Conservation (phyloP, 2,888 invertebrate genomes). For the Pilophorus perplexus region DNA sequence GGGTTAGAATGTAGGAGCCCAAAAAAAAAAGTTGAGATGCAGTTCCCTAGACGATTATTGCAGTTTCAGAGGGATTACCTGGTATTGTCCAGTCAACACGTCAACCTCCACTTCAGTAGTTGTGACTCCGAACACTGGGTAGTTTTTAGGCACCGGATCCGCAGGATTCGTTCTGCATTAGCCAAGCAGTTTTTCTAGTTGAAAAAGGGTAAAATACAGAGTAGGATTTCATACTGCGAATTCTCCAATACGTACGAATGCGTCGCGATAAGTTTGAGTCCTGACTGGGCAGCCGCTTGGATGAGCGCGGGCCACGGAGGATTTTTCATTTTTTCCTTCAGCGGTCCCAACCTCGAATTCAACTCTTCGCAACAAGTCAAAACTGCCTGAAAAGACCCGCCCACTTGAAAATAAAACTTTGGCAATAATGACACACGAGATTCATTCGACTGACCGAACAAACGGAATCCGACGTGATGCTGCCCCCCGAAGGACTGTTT, state of each 20-base stretch:
- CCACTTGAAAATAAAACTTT: no score
- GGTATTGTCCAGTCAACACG: conserved; percentile 72
- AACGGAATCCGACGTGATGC: conserved; percentile 51
- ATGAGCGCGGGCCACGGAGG: conserved; percentile 53
- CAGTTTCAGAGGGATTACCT: no score
- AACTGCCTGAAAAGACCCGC: conserved; percentile 47
- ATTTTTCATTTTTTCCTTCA: conserved; percentile 43
- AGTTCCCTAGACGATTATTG: no score
- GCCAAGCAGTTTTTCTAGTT: no score
- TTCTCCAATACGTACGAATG: conserved; percentile 55
- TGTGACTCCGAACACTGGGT: conserved; percentile 60
- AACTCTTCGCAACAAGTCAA: conserved; percentile 48
- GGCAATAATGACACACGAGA: background rate
- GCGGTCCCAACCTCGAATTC: conserved; percentile 46
- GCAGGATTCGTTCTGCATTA: background rate
- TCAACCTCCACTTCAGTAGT: conserved; percentile 74
- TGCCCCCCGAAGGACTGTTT: conserved; percentile 53
- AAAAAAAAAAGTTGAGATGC: no score
- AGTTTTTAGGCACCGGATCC: conserved; percentile 10
- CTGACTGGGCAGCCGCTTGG: conserved; percentile 55
- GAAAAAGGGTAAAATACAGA: background rate
- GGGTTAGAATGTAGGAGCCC: no score
- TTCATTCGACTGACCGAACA: conserved; percentile 47
- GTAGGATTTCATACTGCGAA: background rate
- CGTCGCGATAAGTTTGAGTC: conserved; percentile 62